Evolutionary conservation across 2,113 vertebrate species (phyloP).

Genomic region (Zosterops lateralis): DNA sequence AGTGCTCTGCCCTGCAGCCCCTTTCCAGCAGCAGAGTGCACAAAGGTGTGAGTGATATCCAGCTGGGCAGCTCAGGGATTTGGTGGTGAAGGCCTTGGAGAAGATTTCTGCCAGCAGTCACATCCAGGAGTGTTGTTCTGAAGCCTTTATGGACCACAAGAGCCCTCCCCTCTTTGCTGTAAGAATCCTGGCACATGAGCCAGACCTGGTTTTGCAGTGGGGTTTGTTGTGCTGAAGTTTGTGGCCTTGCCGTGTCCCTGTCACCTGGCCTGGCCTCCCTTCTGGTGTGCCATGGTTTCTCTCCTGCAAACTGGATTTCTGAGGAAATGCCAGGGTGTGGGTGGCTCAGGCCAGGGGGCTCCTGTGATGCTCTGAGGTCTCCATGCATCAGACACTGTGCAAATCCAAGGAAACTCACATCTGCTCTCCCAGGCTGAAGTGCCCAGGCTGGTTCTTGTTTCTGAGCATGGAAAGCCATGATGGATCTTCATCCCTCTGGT

Average conservation of each 20-base stretch:
- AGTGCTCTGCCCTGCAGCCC: neutral
- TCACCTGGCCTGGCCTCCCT: neutral
- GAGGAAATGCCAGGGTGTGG: neutral
- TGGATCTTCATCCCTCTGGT: neutral
- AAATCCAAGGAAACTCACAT: rapidly evolving
- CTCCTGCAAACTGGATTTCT: neutral
- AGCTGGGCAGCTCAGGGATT: rapidly evolving
- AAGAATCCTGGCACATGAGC: neutral
- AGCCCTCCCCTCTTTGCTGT: neutral
- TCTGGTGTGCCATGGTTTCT: neutral
- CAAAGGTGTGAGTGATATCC: rapidly evolving
- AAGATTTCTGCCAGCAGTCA: neutral
- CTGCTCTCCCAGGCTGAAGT: neutral
- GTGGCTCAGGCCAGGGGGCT: neutral
- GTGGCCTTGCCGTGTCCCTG: neutral
- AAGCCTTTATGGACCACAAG: rapidly evolving
- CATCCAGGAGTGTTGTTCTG: neutral
- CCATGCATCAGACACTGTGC: rapidly evolving
- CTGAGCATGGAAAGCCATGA: neutral
- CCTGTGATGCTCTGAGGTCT: neutral
- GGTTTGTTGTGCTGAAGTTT: neutral
- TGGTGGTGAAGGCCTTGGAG: neutral
- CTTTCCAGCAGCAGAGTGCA: neutral
- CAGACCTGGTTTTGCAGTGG: neutral
- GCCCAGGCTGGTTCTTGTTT: neutral